These are phyloP conservation scores for Saccostrea echinata DNA, from an alignment of 1,140 invertebrate genomes.

Conservation along the genomic window DNA sequence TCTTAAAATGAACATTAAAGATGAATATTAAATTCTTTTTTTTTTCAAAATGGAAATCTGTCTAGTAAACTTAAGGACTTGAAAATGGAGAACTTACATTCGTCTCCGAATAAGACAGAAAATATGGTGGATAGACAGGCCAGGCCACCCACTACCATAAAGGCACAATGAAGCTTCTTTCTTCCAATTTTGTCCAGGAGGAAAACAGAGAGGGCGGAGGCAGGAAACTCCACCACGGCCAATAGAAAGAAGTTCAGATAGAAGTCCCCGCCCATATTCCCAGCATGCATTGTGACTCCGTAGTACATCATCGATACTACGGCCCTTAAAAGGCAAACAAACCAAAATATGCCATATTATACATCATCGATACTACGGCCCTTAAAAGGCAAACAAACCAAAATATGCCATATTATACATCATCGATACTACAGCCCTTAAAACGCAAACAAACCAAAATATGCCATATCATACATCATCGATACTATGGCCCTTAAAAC, in stretches of 20 bases:
- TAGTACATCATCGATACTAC: slow-evolving; percentile 83
- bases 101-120: slow-evolving; percentile 60
- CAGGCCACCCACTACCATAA: slow-evolving; percentile 68
- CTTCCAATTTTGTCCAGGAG: slow-evolving; percentile 65
- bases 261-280: slow-evolving; percentile 67
- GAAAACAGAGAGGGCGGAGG: slow-evolving; percentile 84
- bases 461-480: slow-evolving; percentile 66
- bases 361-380: slow-evolving; percentile 83
- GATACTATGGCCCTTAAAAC: slow-evolving; percentile 84
- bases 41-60: too few species aligned
- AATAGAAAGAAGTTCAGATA: slow-evolving; percentile 72
- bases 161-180: slow-evolving; percentile 62
- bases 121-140: slow-evolving; percentile 68
- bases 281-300: slow-evolving; percentile 83
- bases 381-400: slow-evolving; percentile 72
- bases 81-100: slow-evolving; percentile 50
- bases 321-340: slow-evolving; percentile 81
- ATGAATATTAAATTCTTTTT: too few species aligned
- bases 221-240: slow-evolving; percentile 88
- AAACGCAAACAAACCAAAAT: slow-evolving; percentile 46
- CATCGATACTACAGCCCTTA: slow-evolving; percentile 84
- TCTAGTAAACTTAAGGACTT: background rate
- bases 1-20: too few species aligned
- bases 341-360: background rate
- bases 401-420: background rate